Conservation (phyloP, 2,797 vertebrate species). For the Microctenopoma lineatum region DNA sequence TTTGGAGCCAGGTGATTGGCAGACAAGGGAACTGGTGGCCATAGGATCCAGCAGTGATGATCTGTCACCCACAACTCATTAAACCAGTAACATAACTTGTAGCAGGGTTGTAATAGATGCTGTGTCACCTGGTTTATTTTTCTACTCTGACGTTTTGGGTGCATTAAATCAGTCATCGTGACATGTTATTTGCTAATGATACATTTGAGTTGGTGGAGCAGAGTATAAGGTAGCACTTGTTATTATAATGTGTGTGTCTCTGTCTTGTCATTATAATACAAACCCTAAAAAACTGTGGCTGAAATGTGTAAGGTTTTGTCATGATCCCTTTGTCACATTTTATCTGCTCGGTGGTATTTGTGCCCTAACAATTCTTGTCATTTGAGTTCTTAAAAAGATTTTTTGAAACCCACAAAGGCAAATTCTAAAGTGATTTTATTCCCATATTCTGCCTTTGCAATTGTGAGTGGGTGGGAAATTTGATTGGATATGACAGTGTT, state of each 20-base stretch:
- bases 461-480: conserved; percentile 11
- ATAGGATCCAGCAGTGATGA: conserved; percentile 49
- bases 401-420: background rate
- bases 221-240: background rate
- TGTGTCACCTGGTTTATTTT: conserved; percentile 43
- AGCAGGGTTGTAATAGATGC: conserved; percentile 18
- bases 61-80: conserved; percentile 64
- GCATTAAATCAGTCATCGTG: conserved; percentile 17
- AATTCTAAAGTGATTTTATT: conserved; percentile 13
- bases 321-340: background rate
- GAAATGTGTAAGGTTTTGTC: background rate
- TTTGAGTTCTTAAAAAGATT: background rate
- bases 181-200: conserved; percentile 23
- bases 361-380: background rate
- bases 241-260: background rate
- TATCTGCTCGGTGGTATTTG: background rate
- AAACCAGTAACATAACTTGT: conserved; percentile 45
- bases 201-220: background rate
- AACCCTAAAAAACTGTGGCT: background rate
- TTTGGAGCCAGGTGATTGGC: conserved; percentile 54
- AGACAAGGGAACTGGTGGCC: conserved; percentile 57
- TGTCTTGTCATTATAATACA: too few species aligned
- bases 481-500: conserved; percentile 14
- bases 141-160: conserved; percentile 5
- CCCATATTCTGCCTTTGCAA: background rate